Base-by-base conservation (phyloP, 2,888 invertebrate genomes). In the Mactromeris polynyma region DNA sequence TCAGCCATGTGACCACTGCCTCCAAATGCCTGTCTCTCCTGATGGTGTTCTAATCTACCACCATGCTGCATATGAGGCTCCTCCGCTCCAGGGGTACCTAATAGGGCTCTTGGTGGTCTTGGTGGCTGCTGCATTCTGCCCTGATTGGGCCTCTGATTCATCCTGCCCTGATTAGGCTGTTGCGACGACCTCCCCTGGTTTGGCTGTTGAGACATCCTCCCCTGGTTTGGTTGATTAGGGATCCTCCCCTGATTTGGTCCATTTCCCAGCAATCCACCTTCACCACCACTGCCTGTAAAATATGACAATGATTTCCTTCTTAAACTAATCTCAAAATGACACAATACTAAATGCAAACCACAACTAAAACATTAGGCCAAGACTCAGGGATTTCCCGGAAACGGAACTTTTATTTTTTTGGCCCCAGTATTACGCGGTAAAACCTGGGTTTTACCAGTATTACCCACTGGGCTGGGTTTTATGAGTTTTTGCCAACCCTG, bases 191-290 rank as follows among this genome's bases (percentile, higher is more conserved):
- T 64, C 26, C 21, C 36, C 33, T 73, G 36, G 26, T 73, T 73
- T 2, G 31, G 36, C 36, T 36, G 33, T 19, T 36, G 33, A 2
- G 73, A 36, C 73, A 73, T 73, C 36, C 73, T 73, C 19, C 21
- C 73, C 17, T 73, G 73, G 33, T 73, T 73, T 0, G 73, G 73
- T 17, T 17, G 33, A 17, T 36, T 14, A 19, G 33, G 73, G 14
- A 64, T 64, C 26, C 58, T 64, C 26, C 21, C 33, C 33, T 73
- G 73, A 21, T 33, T 33, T 7, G 31, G 36, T 21, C 21, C 7
- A 17, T 73, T 82, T 2, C 81, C 81, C 21, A 81, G 73, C 73
- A 73, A 78, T 26, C 82, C 79, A 31, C 73, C 73, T 19, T 31
- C 38, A 33, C 83, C 83, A 38, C 58, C 64, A 73, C 73, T 19